Conservation (phyloP, 2,888 invertebrate species). For the Schizotus pectinicornis region DNA sequence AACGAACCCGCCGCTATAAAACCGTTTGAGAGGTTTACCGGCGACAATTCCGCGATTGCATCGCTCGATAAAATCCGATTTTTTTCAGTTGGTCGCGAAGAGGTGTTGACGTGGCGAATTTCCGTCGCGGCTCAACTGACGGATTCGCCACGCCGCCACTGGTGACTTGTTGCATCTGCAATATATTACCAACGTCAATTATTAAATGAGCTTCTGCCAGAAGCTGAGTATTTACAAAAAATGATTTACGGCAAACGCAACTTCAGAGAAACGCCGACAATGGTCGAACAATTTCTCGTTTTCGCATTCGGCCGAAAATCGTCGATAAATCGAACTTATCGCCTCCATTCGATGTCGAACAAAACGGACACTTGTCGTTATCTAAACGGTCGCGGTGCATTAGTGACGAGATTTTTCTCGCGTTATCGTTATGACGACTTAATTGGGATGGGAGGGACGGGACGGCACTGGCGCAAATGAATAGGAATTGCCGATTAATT, state of each 20-base stretch:
- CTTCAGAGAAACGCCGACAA: constrained; percentile 1
- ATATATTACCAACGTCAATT: constrained; percentile 41
- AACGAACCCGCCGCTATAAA: constrained; percentile 1
- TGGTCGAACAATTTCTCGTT: neutral
- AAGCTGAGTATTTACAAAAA: constrained; percentile 39
- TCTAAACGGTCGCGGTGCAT: constrained; percentile 19
- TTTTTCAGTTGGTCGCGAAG: neutral
- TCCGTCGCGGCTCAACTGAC: too few relatives aligned
- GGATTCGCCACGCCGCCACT: constrained; percentile 4
- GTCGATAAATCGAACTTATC: constrained; percentile 16
- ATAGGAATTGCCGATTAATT: constrained; percentile 20
- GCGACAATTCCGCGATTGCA: constrained; percentile 4
- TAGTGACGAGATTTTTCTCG: constrained; percentile 9
- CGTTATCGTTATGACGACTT: constrained; percentile 16
- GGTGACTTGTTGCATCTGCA: constrained; percentile 21
- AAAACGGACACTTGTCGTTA: constrained; percentile 17
- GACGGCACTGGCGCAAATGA: constrained; percentile 10
- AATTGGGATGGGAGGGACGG: constrained; percentile 9
- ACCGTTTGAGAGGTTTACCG: neutral
- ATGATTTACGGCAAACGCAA: constrained; percentile 34
- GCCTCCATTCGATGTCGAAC: constrained; percentile 13
- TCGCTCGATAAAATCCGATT: constrained; percentile 1
- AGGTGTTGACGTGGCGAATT: constrained; percentile 29
- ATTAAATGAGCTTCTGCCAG: constrained; percentile 42
- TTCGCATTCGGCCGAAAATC: constrained; percentile 5